These are phyloP conservation scores for Pecten maximus DNA, from an alignment of 2,888 invertebrate species.

Conservation along the genomic window DNA sequence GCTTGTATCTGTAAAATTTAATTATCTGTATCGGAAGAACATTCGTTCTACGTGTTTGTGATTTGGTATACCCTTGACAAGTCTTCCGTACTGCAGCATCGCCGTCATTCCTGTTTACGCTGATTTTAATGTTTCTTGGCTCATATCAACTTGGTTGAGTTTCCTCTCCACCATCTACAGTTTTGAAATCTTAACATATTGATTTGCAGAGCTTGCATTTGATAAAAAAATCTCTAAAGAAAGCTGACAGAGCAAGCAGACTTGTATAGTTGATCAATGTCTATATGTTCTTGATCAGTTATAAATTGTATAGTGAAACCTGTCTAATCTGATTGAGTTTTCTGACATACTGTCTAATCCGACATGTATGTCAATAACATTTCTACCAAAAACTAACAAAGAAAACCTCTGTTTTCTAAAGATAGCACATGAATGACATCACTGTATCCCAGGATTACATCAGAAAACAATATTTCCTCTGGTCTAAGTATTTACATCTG, in stretches of 20 bases:
- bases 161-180: background rate
- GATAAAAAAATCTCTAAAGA: no score
- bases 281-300: no score
- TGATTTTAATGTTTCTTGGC: background rate
- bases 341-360: background rate
- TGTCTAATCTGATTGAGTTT: background rate
- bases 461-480: no score
- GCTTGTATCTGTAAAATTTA: no score
- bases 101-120: background rate
- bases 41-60: background rate
- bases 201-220: background rate
- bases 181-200: background rate
- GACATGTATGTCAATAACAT: background rate
- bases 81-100: background rate
- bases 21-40: no score
- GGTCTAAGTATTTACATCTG: no score
- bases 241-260: no score
- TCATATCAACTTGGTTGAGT: background rate
- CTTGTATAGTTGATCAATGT: no score
- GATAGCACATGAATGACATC: no score
- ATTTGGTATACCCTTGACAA: background rate
- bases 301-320: background rate
- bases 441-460: no score
- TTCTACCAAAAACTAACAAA: background rate
- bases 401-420: no score